phyloP scores from a whole-genome alignment of 2,888 invertebrate genomes.

The Rhingia campestris region DNA sequence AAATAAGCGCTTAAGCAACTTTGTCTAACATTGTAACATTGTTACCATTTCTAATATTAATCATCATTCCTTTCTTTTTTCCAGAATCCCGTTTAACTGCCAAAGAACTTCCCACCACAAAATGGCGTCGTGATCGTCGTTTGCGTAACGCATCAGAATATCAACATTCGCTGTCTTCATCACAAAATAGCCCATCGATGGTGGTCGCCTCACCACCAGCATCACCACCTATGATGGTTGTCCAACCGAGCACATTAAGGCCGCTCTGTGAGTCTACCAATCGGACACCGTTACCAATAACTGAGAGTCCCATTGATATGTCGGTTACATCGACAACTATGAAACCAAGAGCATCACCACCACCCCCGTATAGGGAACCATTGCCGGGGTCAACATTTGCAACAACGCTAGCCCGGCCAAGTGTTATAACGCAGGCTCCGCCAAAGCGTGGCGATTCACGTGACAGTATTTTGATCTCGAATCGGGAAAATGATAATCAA shows the following conservation, averaged over 20 bases:
- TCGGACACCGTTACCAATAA: slow-evolving; percentile 75
- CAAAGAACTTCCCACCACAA: slow-evolving; percentile 87
- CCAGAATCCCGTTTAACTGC: slow-evolving; percentile 82
- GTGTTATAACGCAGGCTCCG: slow-evolving; percentile 86
- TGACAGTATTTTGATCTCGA: slow-evolving; percentile 77
- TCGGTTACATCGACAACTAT: slow-evolving; percentile 80
- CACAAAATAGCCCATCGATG: slow-evolving; percentile 78
- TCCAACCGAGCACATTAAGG: slow-evolving; percentile 71
- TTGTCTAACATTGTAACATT: no score
- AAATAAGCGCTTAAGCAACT: no score
- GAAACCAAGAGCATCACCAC: slow-evolving; percentile 80
- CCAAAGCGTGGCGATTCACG: slow-evolving; percentile 80
- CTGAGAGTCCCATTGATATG: slow-evolving; percentile 82
- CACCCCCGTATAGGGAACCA: slow-evolving; percentile 82
- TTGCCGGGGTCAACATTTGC: slow-evolving; percentile 80
- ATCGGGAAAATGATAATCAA: slow-evolving; percentile 80
- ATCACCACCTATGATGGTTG: slow-evolving; percentile 72
- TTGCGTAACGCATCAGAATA: slow-evolving; percentile 82
- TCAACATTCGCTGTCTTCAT: slow-evolving; percentile 75
- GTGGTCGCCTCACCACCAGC: slow-evolving; percentile 74
- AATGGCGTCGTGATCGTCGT: slow-evolving; percentile 89
- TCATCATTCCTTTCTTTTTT: slow-evolving; percentile 70
- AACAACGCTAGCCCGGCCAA: slow-evolving; percentile 83
- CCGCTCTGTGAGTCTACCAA: slow-evolving; percentile 77
- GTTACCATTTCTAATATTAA: no score